These are phyloP conservation scores for Drosophila sucinea DNA, from an alignment of 1,140 invertebrate species.

Conservation along the genomic window DNA sequence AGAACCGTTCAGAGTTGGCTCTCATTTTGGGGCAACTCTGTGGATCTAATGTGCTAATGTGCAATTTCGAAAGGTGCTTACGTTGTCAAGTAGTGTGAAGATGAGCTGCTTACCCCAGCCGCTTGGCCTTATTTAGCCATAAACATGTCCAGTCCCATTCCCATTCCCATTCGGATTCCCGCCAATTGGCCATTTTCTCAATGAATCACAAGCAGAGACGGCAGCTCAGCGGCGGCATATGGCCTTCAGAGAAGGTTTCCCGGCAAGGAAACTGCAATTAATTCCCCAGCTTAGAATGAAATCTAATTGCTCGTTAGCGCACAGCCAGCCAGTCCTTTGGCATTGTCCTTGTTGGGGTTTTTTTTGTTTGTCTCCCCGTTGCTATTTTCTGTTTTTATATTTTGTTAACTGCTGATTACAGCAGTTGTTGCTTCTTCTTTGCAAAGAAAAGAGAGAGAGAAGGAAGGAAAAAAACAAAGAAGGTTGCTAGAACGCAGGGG, in stretches of 20 bases:
- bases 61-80: slow-evolving; percentile 80
- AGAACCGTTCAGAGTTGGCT: slow-evolving; percentile 6
- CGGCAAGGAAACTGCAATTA: slow-evolving; percentile 70
- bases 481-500: too few relatives aligned
- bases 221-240: slow-evolving; percentile 54
- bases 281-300: slow-evolving; percentile 82
- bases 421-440: slow-evolving; percentile 67
- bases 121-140: background rate
- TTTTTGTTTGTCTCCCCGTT: slow-evolving; percentile 6
- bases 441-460: background rate
- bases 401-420: slow-evolving; percentile 83
- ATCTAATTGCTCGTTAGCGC: slow-evolving; percentile 83
- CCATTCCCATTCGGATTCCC: slow-evolving; percentile 27
- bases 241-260: slow-evolving; percentile 41
- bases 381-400: slow-evolving; percentile 77
- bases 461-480: background rate
- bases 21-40: slow-evolving; percentile 12
- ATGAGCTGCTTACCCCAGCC: slow-evolving; percentile 33
- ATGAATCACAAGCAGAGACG: slow-evolving; percentile 54
- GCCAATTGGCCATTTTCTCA: slow-evolving; percentile 61
- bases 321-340: slow-evolving; percentile 54
- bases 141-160: background rate
- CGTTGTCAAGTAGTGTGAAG: slow-evolving; percentile 82
- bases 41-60: slow-evolving; percentile 76
- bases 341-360: slow-evolving; percentile 8